A percentile compares a stretch with the other conserved stretches of the same genome.
Evolutionary conservation across 2,888 invertebrate genomes (phyloP).

Genomic region (Nymphalis polychloros): DNA sequence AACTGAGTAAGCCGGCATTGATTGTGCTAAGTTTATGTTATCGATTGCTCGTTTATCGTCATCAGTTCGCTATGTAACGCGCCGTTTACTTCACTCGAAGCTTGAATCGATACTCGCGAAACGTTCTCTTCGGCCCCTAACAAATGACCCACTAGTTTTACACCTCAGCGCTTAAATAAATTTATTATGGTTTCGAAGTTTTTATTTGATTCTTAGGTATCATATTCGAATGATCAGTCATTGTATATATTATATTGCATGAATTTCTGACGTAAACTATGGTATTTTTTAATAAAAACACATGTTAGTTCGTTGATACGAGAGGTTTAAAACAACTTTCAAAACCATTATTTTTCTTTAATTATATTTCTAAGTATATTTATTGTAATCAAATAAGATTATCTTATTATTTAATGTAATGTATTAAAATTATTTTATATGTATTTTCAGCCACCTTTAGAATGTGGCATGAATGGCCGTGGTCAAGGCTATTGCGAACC

Average conservation of each 20-base stretch:
- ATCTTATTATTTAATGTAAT: too few relatives aligned
- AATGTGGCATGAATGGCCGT: slow-evolving; percentile 69
- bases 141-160: slow-evolving; percentile 12
- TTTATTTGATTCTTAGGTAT: not conserved
- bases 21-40: slow-evolving; percentile 34
- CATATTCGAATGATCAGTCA: too few relatives aligned
- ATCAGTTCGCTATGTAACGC: slow-evolving; percentile 30
- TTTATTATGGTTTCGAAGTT: not conserved
- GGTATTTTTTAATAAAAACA: too few relatives aligned
- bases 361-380: too few relatives aligned
- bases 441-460: slow-evolving; percentile 70
- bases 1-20: slow-evolving; percentile 26
- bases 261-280: too few relatives aligned
- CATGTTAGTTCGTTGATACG: too few relatives aligned
- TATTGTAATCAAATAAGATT: too few relatives aligned
- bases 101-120: slow-evolving; percentile 31
- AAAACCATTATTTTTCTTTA: too few relatives aligned
- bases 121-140: slow-evolving; percentile 24
- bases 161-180: not conserved
- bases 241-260: too few relatives aligned
- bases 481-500: slow-evolving; percentile 69
- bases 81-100: slow-evolving; percentile 29
- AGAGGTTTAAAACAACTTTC: too few relatives aligned
- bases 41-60: slow-evolving; percentile 35
- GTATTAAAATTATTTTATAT: slow-evolving; percentile 4